phyloP scores from a whole-genome alignment of 2,888 invertebrate genomes.

The Catocala fraxini region DNA sequence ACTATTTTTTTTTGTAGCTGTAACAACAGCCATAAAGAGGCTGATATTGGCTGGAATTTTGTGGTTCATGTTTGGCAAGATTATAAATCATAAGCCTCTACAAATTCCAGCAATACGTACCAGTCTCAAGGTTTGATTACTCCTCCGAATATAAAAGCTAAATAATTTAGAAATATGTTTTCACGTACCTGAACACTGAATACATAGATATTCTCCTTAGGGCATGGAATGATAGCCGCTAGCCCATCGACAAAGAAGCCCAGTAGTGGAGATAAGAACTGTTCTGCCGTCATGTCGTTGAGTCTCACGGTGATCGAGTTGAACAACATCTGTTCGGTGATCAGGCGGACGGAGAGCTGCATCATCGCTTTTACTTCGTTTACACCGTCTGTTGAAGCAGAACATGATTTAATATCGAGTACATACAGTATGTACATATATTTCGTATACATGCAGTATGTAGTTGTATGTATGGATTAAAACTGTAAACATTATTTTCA shows the following conservation, averaged over 20 bases:
- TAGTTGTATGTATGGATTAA: too few relatives aligned
- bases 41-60: too few relatives aligned
- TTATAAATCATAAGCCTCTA: too few relatives aligned
- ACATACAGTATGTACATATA: too few relatives aligned
- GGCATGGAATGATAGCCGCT: conserved; percentile 96
- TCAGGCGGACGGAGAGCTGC: conserved; percentile 95
- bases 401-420: too few relatives aligned
- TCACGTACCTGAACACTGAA: conserved; percentile 93
- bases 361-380: conserved; percentile 98
- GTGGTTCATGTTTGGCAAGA: too few relatives aligned
- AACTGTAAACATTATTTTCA: too few relatives aligned
- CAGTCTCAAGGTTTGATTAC: too few relatives aligned
- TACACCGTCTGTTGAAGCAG: conserved; percentile 91
- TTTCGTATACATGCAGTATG: too few relatives aligned
- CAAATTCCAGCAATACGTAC: too few relatives aligned
- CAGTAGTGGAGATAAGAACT: conserved; percentile 95
- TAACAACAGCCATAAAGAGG: too few relatives aligned
- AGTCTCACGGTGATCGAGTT: conserved; percentile 97
- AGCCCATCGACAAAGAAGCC: conserved; percentile 96
- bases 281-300: conserved; percentile 97
- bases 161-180: conserved; percentile 13
- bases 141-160: not conserved
- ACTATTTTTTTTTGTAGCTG: too few relatives aligned
- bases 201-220: conserved; percentile 96
- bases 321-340: conserved; percentile 97